Conservation (phyloP, 2,888 invertebrate species). For the Heliconius sara region DNA sequence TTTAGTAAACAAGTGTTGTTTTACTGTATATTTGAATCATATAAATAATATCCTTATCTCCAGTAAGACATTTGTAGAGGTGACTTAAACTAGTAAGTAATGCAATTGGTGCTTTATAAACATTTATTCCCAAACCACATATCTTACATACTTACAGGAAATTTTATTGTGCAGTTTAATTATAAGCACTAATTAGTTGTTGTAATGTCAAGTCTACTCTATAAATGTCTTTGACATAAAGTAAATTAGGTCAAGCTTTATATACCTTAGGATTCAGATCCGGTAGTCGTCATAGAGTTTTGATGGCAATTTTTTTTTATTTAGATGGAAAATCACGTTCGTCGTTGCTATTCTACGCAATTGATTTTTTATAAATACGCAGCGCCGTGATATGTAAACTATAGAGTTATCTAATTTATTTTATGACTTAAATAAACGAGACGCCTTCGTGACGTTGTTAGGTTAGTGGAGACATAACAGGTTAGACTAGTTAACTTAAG, state of each 20-base stretch:
- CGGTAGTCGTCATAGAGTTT: neutral
- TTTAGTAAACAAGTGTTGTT: neutral
- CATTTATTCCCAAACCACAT: neutral
- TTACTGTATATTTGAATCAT: slow-evolving; percentile 1
- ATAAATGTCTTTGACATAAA: neutral
- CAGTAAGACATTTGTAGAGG: too few species aligned
- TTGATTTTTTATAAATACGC: neutral
- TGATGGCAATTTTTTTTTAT: neutral
- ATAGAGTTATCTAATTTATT: slow-evolving; percentile 41
- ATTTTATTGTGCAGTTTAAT: neutral
- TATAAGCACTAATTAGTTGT: neutral
- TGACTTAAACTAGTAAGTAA: too few species aligned
- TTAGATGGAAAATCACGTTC: neutral
- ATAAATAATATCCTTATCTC: neutral
- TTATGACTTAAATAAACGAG: slow-evolving; percentile 43
- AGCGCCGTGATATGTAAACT: neutral
- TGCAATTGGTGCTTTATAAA: too few species aligned
- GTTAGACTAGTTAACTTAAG: slow-evolving; percentile 47
- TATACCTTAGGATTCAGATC: neutral
- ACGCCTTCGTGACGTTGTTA: slow-evolving; percentile 45
- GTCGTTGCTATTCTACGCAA: neutral
- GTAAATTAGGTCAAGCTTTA: neutral
- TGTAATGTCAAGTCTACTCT: neutral
- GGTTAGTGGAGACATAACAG: slow-evolving; percentile 46
- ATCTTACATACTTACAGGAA: neutral